Evolutionary conservation across 2,113 vertebrate genomes (phyloP).

Genomic region (Rhinolophus sinicus): DNA sequence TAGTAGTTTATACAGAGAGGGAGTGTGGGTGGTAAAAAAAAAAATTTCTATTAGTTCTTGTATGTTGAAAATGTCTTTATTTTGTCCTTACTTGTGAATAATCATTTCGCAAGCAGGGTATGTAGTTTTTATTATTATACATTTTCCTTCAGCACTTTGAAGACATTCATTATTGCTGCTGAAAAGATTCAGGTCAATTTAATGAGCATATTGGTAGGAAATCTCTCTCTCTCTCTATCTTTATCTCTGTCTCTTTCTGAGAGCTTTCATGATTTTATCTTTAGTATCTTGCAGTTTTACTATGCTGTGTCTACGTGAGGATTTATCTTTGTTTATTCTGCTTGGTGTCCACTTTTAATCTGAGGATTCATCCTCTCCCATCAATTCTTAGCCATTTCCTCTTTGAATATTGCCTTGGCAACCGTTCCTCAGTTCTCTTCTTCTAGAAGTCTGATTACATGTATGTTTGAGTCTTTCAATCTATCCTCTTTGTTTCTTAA

Average conservation of each 20-base stretch:
- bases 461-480: not conserved
- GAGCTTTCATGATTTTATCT: conserved; percentile 22
- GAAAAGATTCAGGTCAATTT: not conserved
- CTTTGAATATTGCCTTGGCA: not conserved
- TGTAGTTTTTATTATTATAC: not conserved
- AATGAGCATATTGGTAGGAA: not conserved
- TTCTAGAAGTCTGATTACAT: not conserved
- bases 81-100: not conserved
- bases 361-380: not conserved
- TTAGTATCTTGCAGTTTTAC: not conserved
- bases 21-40: not conserved
- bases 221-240: not conserved
- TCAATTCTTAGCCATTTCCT: conserved; percentile 16
- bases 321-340: conserved; percentile 25
- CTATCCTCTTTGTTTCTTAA: not conserved
- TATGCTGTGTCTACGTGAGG: not conserved
- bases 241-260: not conserved
- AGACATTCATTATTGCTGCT: not conserved
- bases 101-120: not conserved
- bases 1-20: not conserved
- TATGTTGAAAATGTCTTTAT: not conserved
- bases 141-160: conserved; percentile 25
- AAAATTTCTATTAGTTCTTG: not conserved
- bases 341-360: not conserved
- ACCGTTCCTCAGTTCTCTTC: not conserved